These are phyloP conservation scores for Hoplodrina blanda DNA, from an alignment of 2,888 invertebrate genomes.

Conservation along the genomic window DNA sequence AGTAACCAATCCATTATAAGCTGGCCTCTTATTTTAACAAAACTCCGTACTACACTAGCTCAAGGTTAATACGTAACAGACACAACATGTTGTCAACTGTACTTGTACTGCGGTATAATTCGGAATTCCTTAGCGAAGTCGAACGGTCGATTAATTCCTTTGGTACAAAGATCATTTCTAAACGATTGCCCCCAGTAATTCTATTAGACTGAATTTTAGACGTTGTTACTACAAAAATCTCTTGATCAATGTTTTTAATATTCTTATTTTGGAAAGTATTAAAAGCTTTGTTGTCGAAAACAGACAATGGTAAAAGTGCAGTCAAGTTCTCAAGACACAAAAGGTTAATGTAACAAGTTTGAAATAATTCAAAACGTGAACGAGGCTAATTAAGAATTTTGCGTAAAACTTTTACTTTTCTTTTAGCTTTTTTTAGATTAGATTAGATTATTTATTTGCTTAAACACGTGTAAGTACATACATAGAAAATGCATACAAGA, in stretches of 20 bases:
- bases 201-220: slow-evolving; percentile 16
- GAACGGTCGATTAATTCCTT: slow-evolving; percentile 37
- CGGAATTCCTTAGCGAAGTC: slow-evolving; percentile 19
- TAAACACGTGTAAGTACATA: too few species aligned
- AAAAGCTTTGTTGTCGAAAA: slow-evolving; percentile 19
- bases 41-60: background rate
- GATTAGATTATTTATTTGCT: too few species aligned
- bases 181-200: slow-evolving; percentile 41
- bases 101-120: slow-evolving; percentile 7
- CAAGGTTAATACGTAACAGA: background rate
- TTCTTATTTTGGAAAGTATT: slow-evolving; percentile 53
- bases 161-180: slow-evolving; percentile 44
- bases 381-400: slow-evolving; percentile 40
- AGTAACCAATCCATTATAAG: too few species aligned
- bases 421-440: too few species aligned
- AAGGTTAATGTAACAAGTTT: slow-evolving; percentile 39
- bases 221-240: slow-evolving; percentile 24
- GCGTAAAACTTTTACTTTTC: background rate
- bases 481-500: too few species aligned
- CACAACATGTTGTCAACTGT: background rate
- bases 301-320: slow-evolving; percentile 58
- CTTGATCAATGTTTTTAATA: slow-evolving; percentile 42
- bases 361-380: slow-evolving; percentile 28
- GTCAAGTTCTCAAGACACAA: slow-evolving; percentile 41
- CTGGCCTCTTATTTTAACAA: too few species aligned